These are phyloP conservation scores for Chromobotia macracanthus DNA, from an alignment of 2,797 vertebrate genomes.

Conservation along the genomic window DNA sequence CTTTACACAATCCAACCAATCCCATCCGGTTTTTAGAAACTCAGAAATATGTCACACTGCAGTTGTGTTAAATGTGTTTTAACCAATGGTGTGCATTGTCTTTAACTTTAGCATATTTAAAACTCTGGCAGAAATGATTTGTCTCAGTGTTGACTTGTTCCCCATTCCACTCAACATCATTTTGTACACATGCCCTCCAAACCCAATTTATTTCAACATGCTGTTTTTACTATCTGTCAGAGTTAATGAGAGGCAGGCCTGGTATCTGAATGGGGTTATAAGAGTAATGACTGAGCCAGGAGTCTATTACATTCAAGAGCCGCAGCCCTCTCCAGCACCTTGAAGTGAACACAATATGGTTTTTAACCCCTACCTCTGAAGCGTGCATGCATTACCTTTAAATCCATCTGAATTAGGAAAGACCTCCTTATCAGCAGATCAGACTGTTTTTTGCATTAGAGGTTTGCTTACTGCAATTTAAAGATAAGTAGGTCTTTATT, in stretches of 20 bases:
- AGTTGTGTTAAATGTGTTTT: slow-evolving; percentile 10
- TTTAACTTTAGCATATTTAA: slow-evolving; percentile 4
- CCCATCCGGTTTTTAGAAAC: background rate
- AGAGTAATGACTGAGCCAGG: slow-evolving; percentile 46
- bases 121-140: background rate
- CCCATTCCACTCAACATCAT: background rate
- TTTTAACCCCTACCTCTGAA: slow-evolving; percentile 70
- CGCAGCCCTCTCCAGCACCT: slow-evolving; percentile 5
- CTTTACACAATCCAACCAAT: background rate
- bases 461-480: background rate
- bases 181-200: background rate
- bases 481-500: background rate
- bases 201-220: slow-evolving; percentile 23
- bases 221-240: slow-evolving; percentile 11
- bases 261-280: slow-evolving; percentile 64
- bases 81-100: background rate
- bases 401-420: slow-evolving; percentile 66
- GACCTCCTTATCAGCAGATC: slow-evolving; percentile 19
- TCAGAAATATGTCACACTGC: background rate
- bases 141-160: slow-evolving; percentile 11
- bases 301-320: slow-evolving; percentile 47
- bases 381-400: slow-evolving; percentile 68
- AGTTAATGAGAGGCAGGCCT: slow-evolving; percentile 33
- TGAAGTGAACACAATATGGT: slow-evolving; percentile 20
- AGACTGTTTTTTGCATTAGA: background rate